Conservation (phyloP, 2,888 invertebrate species). For the Chrysolina americana region DNA sequence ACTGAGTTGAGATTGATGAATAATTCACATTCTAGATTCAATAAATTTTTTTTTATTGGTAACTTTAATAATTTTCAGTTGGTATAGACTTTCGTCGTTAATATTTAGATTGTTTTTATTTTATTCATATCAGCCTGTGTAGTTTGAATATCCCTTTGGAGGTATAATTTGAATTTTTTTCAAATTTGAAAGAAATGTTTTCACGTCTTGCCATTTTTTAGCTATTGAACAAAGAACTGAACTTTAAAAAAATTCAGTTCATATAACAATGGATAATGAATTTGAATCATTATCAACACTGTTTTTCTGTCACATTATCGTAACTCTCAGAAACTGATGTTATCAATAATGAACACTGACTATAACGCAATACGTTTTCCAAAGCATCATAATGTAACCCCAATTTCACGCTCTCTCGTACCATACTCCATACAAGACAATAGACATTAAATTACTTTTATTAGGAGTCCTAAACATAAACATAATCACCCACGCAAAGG, state of each 20-base stretch:
- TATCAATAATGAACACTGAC: slow-evolving; percentile 13
- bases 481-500: slow-evolving; percentile 33
- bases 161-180: too few relatives aligned
- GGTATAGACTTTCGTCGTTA: too few relatives aligned
- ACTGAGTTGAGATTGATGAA: too few relatives aligned
- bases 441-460: slow-evolving; percentile 30
- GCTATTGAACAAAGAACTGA: not conserved
- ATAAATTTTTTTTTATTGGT: too few relatives aligned
- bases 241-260: not conserved
- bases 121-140: too few relatives aligned
- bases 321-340: slow-evolving; percentile 6
- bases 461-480: slow-evolving; percentile 31
- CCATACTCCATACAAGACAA: slow-evolving; percentile 9
- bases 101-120: too few relatives aligned
- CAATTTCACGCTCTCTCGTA: slow-evolving; percentile 17
- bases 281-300: not conserved
- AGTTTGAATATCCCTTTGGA: too few relatives aligned
- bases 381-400: slow-evolving; percentile 15
- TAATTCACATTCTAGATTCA: too few relatives aligned
- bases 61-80: too few relatives aligned
- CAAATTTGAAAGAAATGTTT: too few relatives aligned
- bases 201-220: too few relatives aligned
- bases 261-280: not conserved
- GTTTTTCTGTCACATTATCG: slow-evolving; percentile 13
- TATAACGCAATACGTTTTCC: slow-evolving; percentile 3